These are phyloP conservation scores for Drosophila athabasca DNA, from an alignment of 1,140 invertebrate species.

Conservation along the genomic window DNA sequence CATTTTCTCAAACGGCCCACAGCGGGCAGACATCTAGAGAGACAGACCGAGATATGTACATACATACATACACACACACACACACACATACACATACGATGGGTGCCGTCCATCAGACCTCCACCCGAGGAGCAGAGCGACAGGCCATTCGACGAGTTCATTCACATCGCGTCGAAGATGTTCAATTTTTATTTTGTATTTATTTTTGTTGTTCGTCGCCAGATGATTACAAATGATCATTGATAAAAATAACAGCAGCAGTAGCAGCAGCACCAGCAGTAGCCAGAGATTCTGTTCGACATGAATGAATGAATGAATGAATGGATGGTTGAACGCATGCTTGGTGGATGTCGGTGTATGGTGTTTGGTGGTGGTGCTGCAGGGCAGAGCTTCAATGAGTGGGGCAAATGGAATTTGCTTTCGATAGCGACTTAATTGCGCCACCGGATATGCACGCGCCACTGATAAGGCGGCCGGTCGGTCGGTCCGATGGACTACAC, in stretches of 20 bases:
- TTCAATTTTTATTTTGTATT: constrained; percentile 49
- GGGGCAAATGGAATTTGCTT: constrained; percentile 46
- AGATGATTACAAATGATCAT: constrained; percentile 66
- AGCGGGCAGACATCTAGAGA: constrained; percentile 7
- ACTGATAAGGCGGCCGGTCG: constrained; percentile 30
- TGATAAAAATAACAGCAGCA: constrained; percentile 62
- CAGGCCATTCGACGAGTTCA: constrained; percentile 46
- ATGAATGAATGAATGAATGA: constrained; percentile 52
- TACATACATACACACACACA: too few relatives aligned
- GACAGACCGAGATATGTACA: neutral
- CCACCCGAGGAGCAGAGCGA: neutral
- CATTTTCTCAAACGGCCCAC: constrained; percentile 33
- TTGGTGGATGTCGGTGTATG: neutral
- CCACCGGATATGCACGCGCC: constrained; percentile 56
- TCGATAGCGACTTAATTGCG: constrained; percentile 55
- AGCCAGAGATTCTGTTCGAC: constrained; percentile 18
- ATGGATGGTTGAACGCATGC: neutral
- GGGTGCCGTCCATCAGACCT: neutral
- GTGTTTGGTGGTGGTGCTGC: neutral
- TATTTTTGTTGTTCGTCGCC: constrained; percentile 37
- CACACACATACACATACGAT: neutral
- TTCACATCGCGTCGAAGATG: constrained; percentile 56
- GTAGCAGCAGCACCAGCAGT: constrained; percentile 26
- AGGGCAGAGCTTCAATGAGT: constrained; percentile 22
- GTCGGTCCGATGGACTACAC: constrained; percentile 1